Percentiles rank a stretch among this genome's conserved stretches.
These are phyloP conservation scores for Hippocampus zosterae DNA, from an alignment of 2,113 vertebrate species.

Conservation along the genomic window DNA sequence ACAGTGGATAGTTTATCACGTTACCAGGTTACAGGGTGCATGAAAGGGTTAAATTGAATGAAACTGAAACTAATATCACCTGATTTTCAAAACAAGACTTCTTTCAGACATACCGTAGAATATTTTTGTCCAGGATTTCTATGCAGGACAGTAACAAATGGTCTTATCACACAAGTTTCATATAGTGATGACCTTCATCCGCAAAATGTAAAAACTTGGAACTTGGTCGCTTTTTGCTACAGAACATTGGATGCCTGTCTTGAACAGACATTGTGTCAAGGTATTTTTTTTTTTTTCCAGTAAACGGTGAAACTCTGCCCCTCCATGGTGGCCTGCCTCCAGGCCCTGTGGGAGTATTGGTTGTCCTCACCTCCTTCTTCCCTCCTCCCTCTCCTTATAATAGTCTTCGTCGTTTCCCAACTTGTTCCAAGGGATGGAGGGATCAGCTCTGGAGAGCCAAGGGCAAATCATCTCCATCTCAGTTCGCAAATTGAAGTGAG, in stretches of 20 bases:
- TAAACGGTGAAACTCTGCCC: slow-evolving; percentile 62
- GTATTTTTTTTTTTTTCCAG: slow-evolving; percentile 45
- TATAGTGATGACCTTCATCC: neutral
- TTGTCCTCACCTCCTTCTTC: slow-evolving; percentile 51
- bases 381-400: slow-evolving; percentile 29
- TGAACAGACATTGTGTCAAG: slow-evolving; percentile 34
- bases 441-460: slow-evolving; percentile 46
- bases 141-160: too few species aligned
- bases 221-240: slow-evolving; percentile 30
- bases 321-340: slow-evolving; percentile 46
- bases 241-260: slow-evolving; percentile 16
- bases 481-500: slow-evolving; percentile 15
- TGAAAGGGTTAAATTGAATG: too few species aligned
- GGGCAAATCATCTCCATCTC: slow-evolving; percentile 29
- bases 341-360: slow-evolving; percentile 61
- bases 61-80: too few species aligned
- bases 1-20: too few species aligned
- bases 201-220: neutral
- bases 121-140: too few species aligned
- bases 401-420: slow-evolving; percentile 28
- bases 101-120: too few species aligned
- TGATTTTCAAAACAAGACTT: too few species aligned
- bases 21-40: too few species aligned
- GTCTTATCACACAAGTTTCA: too few species aligned
- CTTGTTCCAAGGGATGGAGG: slow-evolving; percentile 40